Base-by-base conservation (phyloP, 2,113 vertebrate species). In the Epinephelus lanceolatus region DNA sequence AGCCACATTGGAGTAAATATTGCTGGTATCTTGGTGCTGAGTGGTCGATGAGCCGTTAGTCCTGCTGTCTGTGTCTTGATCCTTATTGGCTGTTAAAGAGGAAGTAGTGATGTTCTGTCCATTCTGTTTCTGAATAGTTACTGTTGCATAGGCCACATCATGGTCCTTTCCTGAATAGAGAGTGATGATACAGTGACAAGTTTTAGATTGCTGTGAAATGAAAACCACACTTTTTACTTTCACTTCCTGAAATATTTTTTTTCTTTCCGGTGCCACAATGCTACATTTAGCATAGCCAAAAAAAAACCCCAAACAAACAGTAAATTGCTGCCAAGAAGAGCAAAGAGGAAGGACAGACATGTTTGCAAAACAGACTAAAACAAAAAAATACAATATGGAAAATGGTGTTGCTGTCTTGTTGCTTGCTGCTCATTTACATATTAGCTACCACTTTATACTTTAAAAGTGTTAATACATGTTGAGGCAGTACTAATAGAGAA, bases 161-260 rank as follows among this genome's bases (percentile, higher is more conserved):
- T 23, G 10, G 27, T 42, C 9, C 37, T 69, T 70, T 76, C 30
- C 91, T 93, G 67, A 60, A 15, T 21, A 15, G 12, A 78, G 7
- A 78, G 62, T 5, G 9, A 67, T 27, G 15, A 62, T 0, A 27
- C 42, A 61, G 1, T 30, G 1, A 61, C 8, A 77, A 25, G 21
- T 61, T 49, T 19, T 11, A 30, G 37, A 57, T n/a, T 1, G 12
- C 53, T 37, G n/a, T 17, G 17, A 57, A 45, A 45, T 70, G 4
- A 63, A 63, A 62, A 53, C n/a, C 17, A 53, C 0, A 3, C 30
- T 30, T 59, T 47, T 23, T 25, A 42, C 52, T 42, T 71, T 71
- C 14, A 25, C 8, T 70, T 27, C 19, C 11, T 33, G 23, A 49
- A 30, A 27, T 37, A 27, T 4, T 19, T 19, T 52, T 7, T 17